Base-by-base conservation (phyloP, 1,140 invertebrate genomes). In the Tribolium madens region DNA sequence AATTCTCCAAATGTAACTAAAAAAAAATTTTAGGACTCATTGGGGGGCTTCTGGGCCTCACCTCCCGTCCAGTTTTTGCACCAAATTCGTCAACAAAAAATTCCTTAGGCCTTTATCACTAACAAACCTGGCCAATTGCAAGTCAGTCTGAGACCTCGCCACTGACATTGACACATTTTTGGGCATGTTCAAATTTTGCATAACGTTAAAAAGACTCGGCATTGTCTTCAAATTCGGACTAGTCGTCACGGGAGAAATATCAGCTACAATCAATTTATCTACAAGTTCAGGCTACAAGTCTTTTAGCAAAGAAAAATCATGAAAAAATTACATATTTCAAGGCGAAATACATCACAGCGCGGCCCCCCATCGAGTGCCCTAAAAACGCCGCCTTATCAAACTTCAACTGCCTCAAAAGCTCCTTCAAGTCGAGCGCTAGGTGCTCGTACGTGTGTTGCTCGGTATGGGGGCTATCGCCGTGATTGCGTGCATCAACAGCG, bases 311-410 rank as follows among this genome's bases (percentile, higher is more conserved):
- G 13, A 57, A 33, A 76, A 5, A 1, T 73, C 21, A 1, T 5
- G 21, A 1, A 77, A 12, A 26, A 42, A n/a, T 53, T 57, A 89
- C 88, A 86, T 93, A 88, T 80, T 86, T 88, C 5, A 97, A 84
- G 21, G 95, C 92, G n/a, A 92, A 87, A 18, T 88, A 88, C 95
- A 97, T 97, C 48, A 92, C 91, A 0, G 92, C 87, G 57, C 94
- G 91, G 6, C 95, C 96, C n/a, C 96, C 96, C 93, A 97, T 96
- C 76, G 94, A 95, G 80, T 97, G 95, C 0, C 96, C 96, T 74
- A 98, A 85, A 6, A 97, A 80, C 75, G 91, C 87, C n/a, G 90
- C 89, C 84, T 90, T 91, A 0, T 87, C 78, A 3, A 94, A 87
- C 0, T 87, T 83, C 36, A 94, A 83, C 60, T 90, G 18, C 26